Conservation (phyloP, 1,140 invertebrate genomes). For the Aphelenchoides avenae region DNA sequence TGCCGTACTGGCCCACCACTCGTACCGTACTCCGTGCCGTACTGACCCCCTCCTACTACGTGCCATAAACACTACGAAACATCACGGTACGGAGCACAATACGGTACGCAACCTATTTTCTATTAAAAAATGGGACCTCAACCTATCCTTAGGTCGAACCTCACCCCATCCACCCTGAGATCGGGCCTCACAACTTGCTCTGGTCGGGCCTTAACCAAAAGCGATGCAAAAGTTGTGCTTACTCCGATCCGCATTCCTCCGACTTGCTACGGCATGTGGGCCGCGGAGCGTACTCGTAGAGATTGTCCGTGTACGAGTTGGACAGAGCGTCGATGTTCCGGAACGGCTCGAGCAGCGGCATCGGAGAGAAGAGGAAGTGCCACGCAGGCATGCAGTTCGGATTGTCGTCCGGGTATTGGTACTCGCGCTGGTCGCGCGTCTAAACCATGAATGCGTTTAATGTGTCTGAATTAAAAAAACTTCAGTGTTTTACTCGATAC, state of each 20-base stretch:
- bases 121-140: too few species aligned
- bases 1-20: too few species aligned
- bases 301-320: slow-evolving; percentile 56
- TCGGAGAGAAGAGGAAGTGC: slow-evolving; percentile 31
- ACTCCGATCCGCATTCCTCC: slow-evolving; percentile 40
- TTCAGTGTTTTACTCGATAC: slow-evolving; percentile 20
- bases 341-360: slow-evolving; percentile 41
- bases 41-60: too few species aligned
- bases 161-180: too few species aligned
- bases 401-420: slow-evolving; percentile 44
- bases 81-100: too few species aligned
- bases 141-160: too few species aligned
- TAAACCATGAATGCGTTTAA: too few species aligned
- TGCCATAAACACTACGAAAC: too few species aligned
- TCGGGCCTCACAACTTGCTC: too few species aligned
- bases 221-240: slow-evolving; percentile 1
- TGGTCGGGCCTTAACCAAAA: background rate
- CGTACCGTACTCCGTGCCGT: too few species aligned
- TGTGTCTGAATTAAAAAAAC: slow-evolving; percentile 2
- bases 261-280: slow-evolving; percentile 33
- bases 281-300: slow-evolving; percentile 55
- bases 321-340: slow-evolving; percentile 52
- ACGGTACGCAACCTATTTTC: too few species aligned
- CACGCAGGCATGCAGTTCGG: slow-evolving; percentile 42
- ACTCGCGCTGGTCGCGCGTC: slow-evolving; percentile 40